phyloP scores from a whole-genome alignment of 2,888 invertebrate genomes.

The Cotesia congregata region DNA sequence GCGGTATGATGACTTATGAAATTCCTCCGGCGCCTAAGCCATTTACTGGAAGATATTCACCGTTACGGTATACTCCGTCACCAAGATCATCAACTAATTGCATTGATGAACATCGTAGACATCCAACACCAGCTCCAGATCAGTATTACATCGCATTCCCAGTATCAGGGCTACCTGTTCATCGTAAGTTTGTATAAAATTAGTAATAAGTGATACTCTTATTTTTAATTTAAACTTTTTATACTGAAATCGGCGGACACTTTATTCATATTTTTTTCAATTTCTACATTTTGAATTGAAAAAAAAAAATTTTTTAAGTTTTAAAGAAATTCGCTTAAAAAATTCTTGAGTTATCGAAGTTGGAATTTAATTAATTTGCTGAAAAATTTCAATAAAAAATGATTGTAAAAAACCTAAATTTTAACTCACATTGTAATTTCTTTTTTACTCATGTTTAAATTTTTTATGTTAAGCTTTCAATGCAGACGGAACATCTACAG shows the following conservation, averaged over 20 bases:
- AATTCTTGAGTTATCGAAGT: too few relatives aligned
- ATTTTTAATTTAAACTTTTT: background rate
- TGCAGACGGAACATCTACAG: slow-evolving; percentile 53
- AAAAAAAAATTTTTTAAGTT: too few relatives aligned
- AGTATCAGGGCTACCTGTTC: slow-evolving; percentile 72
- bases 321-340: too few relatives aligned
- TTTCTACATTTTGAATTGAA: too few relatives aligned
- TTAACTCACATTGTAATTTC: too few relatives aligned
- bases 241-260: too few relatives aligned
- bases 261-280: too few relatives aligned
- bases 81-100: slow-evolving; percentile 50
- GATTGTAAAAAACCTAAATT: too few relatives aligned
- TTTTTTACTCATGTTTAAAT: too few relatives aligned
- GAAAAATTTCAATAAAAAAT: too few relatives aligned
- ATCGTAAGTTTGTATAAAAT: slow-evolving; percentile 62
- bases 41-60: slow-evolving; percentile 64
- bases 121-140: slow-evolving; percentile 62
- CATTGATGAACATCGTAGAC: slow-evolving; percentile 50
- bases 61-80: slow-evolving; percentile 54
- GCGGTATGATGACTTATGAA: slow-evolving; percentile 70
- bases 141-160: slow-evolving; percentile 73
- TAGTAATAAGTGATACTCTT: too few relatives aligned
- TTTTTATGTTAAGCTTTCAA: slow-evolving; percentile 57
- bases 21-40: slow-evolving; percentile 73
- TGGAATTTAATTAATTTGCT: too few relatives aligned